Evolutionary conservation across 2,797 vertebrate genomes (phyloP).

Genomic region (Cuculus canorus): DNA sequence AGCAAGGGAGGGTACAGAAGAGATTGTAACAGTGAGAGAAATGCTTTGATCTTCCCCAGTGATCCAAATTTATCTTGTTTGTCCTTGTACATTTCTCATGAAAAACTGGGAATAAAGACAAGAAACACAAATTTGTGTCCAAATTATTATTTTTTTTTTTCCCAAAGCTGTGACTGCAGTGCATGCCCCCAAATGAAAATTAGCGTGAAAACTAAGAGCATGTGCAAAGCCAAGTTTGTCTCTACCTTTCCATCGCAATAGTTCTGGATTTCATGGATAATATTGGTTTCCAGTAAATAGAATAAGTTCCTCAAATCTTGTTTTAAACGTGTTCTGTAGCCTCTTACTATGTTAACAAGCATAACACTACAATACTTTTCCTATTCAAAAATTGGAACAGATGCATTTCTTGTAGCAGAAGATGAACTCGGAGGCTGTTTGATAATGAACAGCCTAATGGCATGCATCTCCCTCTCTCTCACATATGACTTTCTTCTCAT

Average conservation of each 20-base stretch:
- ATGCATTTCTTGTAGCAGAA: neutral
- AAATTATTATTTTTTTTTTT: neutral
- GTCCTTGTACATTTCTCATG: neutral
- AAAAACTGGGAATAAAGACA: neutral
- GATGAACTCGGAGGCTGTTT: neutral
- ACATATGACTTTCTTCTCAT: neutral
- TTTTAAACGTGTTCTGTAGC: neutral
- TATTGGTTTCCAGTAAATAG: neutral
- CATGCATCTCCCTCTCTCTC: neutral
- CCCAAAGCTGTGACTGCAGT: neutral
- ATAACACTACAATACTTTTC: neutral
- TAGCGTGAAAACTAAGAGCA: neutral
- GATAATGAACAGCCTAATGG: neutral
- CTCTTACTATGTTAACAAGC: neutral
- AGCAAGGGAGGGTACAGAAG: neutral
- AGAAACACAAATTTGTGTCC: neutral
- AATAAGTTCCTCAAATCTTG: neutral
- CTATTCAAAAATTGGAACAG: neutral
- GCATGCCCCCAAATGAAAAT: neutral
- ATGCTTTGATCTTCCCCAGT: neutral
- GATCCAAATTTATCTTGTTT: neutral
- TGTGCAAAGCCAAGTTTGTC: neutral
- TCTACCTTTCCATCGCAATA: neutral
- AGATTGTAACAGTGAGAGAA: neutral
- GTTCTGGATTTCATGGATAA: neutral